Percentiles rank a stretch among this genome's conserved stretches.
Conservation (phyloP, 1,140 invertebrate genomes). For the Cyphomyrmex costatus region DNA sequence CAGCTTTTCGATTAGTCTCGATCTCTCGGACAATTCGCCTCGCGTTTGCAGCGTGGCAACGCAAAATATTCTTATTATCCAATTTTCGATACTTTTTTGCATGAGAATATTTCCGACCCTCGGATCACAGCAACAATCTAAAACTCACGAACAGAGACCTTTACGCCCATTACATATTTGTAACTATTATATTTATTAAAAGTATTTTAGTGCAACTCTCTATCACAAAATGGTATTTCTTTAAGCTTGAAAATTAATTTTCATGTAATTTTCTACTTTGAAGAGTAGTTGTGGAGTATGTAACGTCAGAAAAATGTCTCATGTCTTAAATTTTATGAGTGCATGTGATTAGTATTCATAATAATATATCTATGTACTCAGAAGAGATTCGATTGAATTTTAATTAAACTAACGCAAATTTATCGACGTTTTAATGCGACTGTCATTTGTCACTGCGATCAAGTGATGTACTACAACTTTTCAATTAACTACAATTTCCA, state of each 20-base stretch:
- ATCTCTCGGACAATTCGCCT: constrained; percentile 38
- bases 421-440: constrained; percentile 41
- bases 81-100: neutral
- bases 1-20: constrained; percentile 49
- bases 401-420: constrained; percentile 1
- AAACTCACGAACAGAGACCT: neutral
- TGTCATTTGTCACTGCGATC: constrained; percentile 9
- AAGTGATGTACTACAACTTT: constrained; percentile 58
- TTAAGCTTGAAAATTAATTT: neutral
- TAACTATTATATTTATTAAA: neutral
- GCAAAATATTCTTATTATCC: neutral
- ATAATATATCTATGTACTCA: neutral
- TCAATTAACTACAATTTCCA: constrained; percentile 67
- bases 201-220: neutral
- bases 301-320: neutral
- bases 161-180: neutral
- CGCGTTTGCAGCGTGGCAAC: neutral
- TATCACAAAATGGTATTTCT: constrained; percentile 8
- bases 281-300: neutral
- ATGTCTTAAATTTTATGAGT: neutral
- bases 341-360: neutral
- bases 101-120: neutral
- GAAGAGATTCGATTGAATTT: neutral
- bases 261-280: neutral
- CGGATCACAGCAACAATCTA: neutral